These are phyloP conservation scores for Engraulis encrasicolus DNA, from an alignment of 2,113 vertebrate genomes.

Conservation along the genomic window DNA sequence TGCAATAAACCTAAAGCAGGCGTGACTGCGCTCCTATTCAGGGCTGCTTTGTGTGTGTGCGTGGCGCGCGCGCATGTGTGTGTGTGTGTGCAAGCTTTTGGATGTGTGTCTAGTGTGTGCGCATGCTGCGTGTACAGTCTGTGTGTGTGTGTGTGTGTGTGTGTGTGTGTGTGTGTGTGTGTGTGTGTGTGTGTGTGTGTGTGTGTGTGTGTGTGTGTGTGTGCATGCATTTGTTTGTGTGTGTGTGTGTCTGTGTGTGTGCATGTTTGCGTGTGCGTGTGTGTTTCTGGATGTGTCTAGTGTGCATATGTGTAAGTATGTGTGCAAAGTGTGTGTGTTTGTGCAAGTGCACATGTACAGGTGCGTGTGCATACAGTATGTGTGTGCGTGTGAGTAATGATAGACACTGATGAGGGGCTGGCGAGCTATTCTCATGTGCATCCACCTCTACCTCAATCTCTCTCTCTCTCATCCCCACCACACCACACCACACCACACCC, in stretches of 20 bases:
- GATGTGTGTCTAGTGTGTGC: not conserved
- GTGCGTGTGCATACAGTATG: not conserved
- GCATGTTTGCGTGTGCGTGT: not conserved
- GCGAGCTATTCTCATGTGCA: not conserved
- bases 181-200: slow-evolving; percentile 34
- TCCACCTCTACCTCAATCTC: not conserved
- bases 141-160: slow-evolving; percentile 22
- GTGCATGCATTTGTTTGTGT: not conserved
- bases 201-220: not conserved
- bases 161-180: slow-evolving; percentile 32
- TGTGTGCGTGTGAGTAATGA: slow-evolving; percentile 3
- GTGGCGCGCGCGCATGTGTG: slow-evolving; percentile 27
- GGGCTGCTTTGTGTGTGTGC: slow-evolving; percentile 25
- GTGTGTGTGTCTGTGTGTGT: not conserved
- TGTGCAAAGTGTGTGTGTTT: slow-evolving; percentile 30
- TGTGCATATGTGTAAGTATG: slow-evolving; percentile 30
- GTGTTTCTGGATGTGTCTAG: slow-evolving; percentile 11
- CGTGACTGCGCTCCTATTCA: slow-evolving; percentile 62
- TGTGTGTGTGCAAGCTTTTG: slow-evolving; percentile 19
- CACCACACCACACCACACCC: too few relatives aligned
- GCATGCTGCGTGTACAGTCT: not conserved
- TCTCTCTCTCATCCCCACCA: not conserved
- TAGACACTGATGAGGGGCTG: not conserved
- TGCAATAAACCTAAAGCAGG: slow-evolving; percentile 59
- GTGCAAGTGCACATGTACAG: not conserved